Conservation (phyloP, 2,888 invertebrate species). For the Physocephala rufipes region DNA sequence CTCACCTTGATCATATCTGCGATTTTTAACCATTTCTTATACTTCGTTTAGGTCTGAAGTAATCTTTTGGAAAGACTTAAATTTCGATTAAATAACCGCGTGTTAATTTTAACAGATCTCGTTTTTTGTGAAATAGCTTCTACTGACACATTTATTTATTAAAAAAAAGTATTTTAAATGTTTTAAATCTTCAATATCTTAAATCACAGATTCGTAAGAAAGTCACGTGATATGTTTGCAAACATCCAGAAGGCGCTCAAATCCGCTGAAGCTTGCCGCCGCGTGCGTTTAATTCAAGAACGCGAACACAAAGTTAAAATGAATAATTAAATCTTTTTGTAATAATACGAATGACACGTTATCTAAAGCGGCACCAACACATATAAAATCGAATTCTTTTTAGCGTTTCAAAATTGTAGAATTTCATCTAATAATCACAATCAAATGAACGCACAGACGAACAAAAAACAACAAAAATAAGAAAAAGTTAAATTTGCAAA, state of each 20-base stretch:
- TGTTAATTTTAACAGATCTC: too few relatives aligned
- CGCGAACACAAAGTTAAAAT: too few relatives aligned
- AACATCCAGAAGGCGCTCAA: too few relatives aligned
- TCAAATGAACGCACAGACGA: not conserved
- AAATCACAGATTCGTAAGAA: too few relatives aligned
- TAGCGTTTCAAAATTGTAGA: too few relatives aligned
- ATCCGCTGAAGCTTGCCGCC: not conserved
- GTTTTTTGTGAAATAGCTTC: too few relatives aligned
- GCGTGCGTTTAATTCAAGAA: not conserved
- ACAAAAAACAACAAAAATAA: not conserved
- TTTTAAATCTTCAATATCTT: too few relatives aligned
- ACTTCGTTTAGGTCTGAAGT: not conserved
- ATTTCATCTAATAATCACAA: not conserved
- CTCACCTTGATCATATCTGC: conserved; percentile 61
- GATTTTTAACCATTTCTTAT: conserved; percentile 59
- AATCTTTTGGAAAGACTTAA: not conserved
- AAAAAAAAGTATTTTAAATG: too few relatives aligned
- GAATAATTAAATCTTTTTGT: not conserved
- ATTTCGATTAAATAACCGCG: too few relatives aligned
- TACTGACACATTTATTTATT: too few relatives aligned
- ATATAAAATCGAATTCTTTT: not conserved
- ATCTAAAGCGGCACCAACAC: not conserved
- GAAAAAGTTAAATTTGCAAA: too few relatives aligned
- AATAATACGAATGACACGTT: not conserved
- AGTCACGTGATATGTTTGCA: too few relatives aligned